Percentiles rank a stretch among this genome's conserved stretches.
These are phyloP conservation scores for Brevipalpus yothersi DNA, from an alignment of 1,140 invertebrate species.

Conservation along the genomic window DNA sequence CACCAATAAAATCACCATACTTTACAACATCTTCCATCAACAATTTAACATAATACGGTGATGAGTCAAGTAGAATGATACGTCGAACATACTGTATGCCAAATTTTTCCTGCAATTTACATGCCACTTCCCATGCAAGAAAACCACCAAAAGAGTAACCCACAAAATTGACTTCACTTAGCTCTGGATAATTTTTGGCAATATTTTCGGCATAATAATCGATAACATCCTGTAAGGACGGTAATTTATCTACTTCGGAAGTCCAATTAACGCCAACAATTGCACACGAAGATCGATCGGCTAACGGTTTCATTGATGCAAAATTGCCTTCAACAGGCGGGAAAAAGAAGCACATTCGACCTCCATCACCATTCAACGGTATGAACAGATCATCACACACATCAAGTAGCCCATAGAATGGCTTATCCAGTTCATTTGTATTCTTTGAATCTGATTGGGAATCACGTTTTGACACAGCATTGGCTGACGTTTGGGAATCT, in stretches of 20 bases:
- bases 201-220: background rate
- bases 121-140: conserved; percentile 62
- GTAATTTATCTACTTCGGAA: background rate
- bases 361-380: conserved; percentile 19
- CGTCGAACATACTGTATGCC: too few relatives aligned
- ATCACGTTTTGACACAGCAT: conserved; percentile 5
- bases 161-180: conserved; percentile 40
- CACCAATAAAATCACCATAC: too few relatives aligned
- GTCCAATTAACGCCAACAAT: conserved; percentile 7
- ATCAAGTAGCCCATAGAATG: background rate
- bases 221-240: background rate
- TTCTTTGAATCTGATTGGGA: conserved; percentile 13
- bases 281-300: background rate
- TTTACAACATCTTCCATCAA: too few relatives aligned
- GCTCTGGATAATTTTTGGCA: background rate
- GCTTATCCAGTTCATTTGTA: background rate
- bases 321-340: conserved; percentile 6
- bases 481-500: background rate
- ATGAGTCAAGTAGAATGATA: too few relatives aligned
- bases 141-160: conserved; percentile 85
- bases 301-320: background rate
- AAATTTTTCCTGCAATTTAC: too few relatives aligned
- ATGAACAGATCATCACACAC: conserved; percentile 25
- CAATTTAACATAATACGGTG: too few relatives aligned
- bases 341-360: conserved; percentile 3